Conservation (phyloP, 2,888 invertebrate genomes). For the Acanthococcus lagerstroemiae region DNA sequence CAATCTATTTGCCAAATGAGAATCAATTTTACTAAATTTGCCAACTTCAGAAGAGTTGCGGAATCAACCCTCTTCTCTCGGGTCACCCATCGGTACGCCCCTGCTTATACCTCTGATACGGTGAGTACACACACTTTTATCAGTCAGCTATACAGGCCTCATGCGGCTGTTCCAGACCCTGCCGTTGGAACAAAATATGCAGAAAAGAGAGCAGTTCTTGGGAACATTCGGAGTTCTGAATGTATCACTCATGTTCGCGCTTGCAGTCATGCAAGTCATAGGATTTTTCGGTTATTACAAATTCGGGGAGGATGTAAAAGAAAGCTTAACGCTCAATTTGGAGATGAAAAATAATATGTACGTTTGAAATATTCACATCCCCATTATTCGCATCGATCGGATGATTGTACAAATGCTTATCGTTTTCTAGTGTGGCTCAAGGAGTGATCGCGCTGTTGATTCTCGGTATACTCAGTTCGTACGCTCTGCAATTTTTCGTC, state of each 20-base stretch:
- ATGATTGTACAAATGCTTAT: background rate
- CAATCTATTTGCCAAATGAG: no score
- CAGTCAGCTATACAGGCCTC: no score
- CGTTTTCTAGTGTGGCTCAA: slow-evolving; percentile 59
- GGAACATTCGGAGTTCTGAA: slow-evolving; percentile 76
- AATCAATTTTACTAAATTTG: no score
- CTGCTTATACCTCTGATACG: no score
- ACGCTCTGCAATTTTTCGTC: slow-evolving; percentile 81
- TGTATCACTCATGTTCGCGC: slow-evolving; percentile 75
- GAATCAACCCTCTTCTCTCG: no score
- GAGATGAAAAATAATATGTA: slow-evolving; percentile 32
- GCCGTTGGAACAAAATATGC: slow-evolving; percentile 88
- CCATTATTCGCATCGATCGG: background rate
- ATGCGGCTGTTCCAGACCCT: slow-evolving; percentile 66
- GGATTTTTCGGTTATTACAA: slow-evolving; percentile 82
- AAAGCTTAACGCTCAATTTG: slow-evolving; percentile 82
- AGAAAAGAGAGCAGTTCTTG: slow-evolving; percentile 62
- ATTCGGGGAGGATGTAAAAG: slow-evolving; percentile 70
- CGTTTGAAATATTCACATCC: background rate
- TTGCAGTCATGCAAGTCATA: slow-evolving; percentile 62
- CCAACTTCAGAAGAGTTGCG: no score
- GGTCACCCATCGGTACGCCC: no score
- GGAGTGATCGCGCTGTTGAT: slow-evolving; percentile 75
- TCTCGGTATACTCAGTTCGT: slow-evolving; percentile 75
- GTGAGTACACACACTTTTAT: no score